Evolutionary conservation across 2,113 vertebrate species (phyloP).

Genomic region (Dasyprocta punctata): DNA sequence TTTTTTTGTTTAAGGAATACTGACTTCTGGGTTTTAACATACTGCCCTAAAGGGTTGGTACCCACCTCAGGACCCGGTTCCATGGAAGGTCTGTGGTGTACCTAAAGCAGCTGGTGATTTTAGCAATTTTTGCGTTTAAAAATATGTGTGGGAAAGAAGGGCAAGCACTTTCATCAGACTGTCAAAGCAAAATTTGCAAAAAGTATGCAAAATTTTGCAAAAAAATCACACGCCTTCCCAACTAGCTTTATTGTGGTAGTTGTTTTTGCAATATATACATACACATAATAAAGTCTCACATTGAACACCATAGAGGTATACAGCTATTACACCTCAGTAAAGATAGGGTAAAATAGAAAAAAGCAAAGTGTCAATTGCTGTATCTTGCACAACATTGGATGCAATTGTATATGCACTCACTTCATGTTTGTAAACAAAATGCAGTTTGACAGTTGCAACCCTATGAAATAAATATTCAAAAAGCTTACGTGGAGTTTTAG

Average conservation of each 20-base stretch:
- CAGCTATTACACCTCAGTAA: background rate
- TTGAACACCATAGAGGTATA: no score
- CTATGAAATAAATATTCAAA: background rate
- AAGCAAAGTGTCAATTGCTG: conserved; percentile 61
- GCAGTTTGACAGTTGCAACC: background rate
- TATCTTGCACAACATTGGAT: conserved; percentile 77
- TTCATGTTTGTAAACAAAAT: background rate
- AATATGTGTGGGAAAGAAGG: background rate
- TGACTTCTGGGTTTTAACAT: background rate
- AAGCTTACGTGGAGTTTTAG: background rate
- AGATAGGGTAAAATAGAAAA: background rate
- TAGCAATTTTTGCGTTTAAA: background rate
- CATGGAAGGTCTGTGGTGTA: background rate
- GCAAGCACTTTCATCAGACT: background rate
- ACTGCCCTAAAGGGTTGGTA: background rate
- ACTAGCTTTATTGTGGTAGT: background rate
- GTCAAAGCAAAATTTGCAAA: background rate
- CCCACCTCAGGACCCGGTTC: background rate
- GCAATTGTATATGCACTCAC: background rate
- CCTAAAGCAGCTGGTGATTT: background rate
- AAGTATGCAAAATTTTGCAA: background rate
- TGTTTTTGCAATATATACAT: background rate
- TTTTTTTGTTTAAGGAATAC: conserved; percentile 14
- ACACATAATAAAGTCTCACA: background rate
- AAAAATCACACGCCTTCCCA: background rate